phyloP scores from a whole-genome alignment of 2,113 vertebrate species.

The Lophotis ruficrista region DNA sequence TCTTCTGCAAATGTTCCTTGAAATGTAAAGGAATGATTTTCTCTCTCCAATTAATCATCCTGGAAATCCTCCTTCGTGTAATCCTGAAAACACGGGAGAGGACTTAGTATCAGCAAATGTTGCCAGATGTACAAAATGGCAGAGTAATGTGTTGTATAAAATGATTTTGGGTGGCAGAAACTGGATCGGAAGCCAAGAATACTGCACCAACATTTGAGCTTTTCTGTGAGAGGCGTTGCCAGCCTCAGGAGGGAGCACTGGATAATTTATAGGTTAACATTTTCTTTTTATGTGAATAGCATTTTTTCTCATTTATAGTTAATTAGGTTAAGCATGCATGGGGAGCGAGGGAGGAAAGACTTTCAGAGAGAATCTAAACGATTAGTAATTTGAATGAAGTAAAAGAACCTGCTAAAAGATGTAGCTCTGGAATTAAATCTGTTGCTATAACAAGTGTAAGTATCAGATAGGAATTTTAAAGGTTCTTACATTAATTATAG shows the following conservation, averaged over 20 bases:
- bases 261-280: conserved; percentile 85
- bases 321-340: conserved; percentile 83
- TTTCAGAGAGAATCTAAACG: conserved; percentile 77
- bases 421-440: conserved; percentile 62
- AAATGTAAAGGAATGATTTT: conserved; percentile 62
- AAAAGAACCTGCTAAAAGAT: conserved; percentile 72
- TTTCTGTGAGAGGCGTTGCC: conserved; percentile 53
- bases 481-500: conserved; percentile 59
- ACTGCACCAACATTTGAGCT: conserved; percentile 19
- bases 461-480: conserved; percentile 61
- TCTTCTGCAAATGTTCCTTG: conserved; percentile 67
- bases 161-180: conserved; percentile 49
- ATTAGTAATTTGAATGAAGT: conserved; percentile 81
- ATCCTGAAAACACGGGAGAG: conserved; percentile 46
- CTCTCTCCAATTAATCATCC: conserved; percentile 52
- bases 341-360: conserved; percentile 77
- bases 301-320: conserved; percentile 83
- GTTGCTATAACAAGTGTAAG: conserved; percentile 51
- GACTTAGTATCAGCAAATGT: conserved; percentile 30
- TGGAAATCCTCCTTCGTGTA: conserved; percentile 41
- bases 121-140: conserved; percentile 57
- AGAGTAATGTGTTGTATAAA: conserved; percentile 48
- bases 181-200: conserved; percentile 39
- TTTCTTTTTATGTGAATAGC: conserved; percentile 83
- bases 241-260: conserved; percentile 58